Evolutionary conservation across 1,140 invertebrate genomes (phyloP).

Genomic region (Pomacea maculata): DNA sequence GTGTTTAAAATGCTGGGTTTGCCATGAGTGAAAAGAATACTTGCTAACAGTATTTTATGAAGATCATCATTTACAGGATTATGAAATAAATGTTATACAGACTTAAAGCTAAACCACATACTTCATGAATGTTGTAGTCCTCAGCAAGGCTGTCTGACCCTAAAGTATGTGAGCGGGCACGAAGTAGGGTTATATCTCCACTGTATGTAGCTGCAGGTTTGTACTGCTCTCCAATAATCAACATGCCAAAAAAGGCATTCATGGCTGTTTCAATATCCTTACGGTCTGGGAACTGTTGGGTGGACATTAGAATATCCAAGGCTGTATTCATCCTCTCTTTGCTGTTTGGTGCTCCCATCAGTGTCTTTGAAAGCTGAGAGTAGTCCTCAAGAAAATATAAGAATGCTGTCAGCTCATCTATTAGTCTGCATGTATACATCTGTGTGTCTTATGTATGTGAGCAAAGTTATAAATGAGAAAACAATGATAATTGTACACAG

Average conservation of each 20-base stretch:
- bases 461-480: not conserved
- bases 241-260: slow-evolving; percentile 37
- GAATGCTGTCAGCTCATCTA: not conserved
- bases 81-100: not conserved
- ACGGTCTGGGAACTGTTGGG: slow-evolving; percentile 19
- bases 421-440: not conserved
- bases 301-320: slow-evolving; percentile 31
- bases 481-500: too few relatives aligned
- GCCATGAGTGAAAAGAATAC: too few relatives aligned
- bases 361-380: not conserved
- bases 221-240: slow-evolving; percentile 43
- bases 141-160: slow-evolving; percentile 28
- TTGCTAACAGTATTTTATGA: too few relatives aligned
- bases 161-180: slow-evolving; percentile 24
- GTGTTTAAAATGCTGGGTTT: too few relatives aligned
- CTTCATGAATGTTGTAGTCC: slow-evolving; percentile 45
- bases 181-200: slow-evolving; percentile 34
- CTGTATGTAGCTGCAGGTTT: slow-evolving; percentile 19
- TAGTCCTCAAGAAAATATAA: not conserved
- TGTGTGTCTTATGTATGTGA: not conserved
- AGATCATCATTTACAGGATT: too few relatives aligned
- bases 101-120: not conserved
- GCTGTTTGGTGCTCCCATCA: slow-evolving; percentile 35
- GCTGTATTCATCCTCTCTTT: slow-evolving; percentile 26
- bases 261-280: slow-evolving; percentile 30